Conservation (phyloP, 2,797 vertebrate genomes). For the Parauchenoglanis ngamensis region DNA sequence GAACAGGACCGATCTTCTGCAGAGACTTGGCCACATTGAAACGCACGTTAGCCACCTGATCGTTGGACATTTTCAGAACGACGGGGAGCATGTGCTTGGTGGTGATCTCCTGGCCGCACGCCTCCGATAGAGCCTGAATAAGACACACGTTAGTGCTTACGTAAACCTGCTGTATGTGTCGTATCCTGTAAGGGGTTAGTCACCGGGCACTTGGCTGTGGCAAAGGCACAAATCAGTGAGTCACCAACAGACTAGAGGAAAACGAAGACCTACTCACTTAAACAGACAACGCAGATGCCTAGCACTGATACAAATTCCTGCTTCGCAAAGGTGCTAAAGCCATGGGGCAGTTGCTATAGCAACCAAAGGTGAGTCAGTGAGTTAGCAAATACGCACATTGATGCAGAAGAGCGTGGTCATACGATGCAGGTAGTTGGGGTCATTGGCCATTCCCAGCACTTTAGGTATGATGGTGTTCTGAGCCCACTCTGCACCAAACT, state of each 20-base stretch:
- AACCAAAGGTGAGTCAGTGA: conserved; percentile 17
- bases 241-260: conserved; percentile 7
- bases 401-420: conserved; percentile 95
- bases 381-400: conserved; percentile 78
- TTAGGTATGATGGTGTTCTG: conserved; percentile 90
- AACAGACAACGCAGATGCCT: not conserved
- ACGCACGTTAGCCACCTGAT: conserved; percentile 93
- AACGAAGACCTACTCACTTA: not conserved
- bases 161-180: not conserved
- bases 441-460: conserved; percentile 89
- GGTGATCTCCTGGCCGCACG: conserved; percentile 88
- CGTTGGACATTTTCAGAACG: conserved; percentile 89
- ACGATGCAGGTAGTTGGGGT: conserved; percentile 91
- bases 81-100: conserved; percentile 91
- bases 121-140: conserved; percentile 83
- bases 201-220: not conserved
- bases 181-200: conserved; percentile 26
- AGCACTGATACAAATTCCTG: not conserved
- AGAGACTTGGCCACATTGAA: conserved; percentile 94
- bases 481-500: conserved; percentile 90
- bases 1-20: conserved; percentile 88
- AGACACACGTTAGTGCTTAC: not conserved
- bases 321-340: not conserved
- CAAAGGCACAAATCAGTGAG: not conserved
- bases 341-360: conserved; percentile 20